Base-by-base conservation (phyloP, 2,888 invertebrate genomes). In the Ommatoiulus sabulosus region DNA sequence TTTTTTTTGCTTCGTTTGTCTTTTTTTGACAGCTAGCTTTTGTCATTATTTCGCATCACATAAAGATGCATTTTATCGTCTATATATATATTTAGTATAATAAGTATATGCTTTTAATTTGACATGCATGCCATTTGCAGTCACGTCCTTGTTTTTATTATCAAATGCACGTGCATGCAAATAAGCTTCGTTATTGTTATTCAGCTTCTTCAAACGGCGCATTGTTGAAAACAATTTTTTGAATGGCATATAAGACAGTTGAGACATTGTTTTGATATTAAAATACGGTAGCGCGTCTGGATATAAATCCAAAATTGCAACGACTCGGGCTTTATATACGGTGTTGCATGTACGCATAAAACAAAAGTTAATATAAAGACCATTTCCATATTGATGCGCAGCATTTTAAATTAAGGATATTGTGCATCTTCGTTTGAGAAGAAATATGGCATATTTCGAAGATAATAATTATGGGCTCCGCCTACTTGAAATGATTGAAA, bases 41-140 rank as follows among this genome's bases (percentile, higher is more conserved):
- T 63, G 63, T 63, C 63, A 63, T 63, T 63, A 63, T 63, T 63
- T 63, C 63, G 63, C 63, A 63, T 63, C 63, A 63, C n/a, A 63
- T 63, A 63, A 63, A 63, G 63, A 63, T n/a, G 63, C 63, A 63
- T 63, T 63, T 63, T 63, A 63, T 63, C 17, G 63, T 17, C 63
- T 63, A 63, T 63, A 63, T 63, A 35, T 35, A 63, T 63, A 63
- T 63, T 17, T n/a, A 17, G 63, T 17, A 63, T 63, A 63, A 63
- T 63, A 63, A 63, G 63, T n/a, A 63, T 63, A 63, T 7, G n/a
- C n/a, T n/a, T 63, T 63, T 63, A 63, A 63, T 63, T 63, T 63
- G 63, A 63, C 63, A 63, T 63, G 63, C 63, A 20, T 63, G 63
- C 63, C 63, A 63, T 63, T 63, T 63, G 63, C 63, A 63, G 63